Percentiles rank a stretch among this genome's conserved stretches.
Evolutionary conservation across 2,888 invertebrate genomes (phyloP).

Genomic region (Ormyrus labotus): DNA sequence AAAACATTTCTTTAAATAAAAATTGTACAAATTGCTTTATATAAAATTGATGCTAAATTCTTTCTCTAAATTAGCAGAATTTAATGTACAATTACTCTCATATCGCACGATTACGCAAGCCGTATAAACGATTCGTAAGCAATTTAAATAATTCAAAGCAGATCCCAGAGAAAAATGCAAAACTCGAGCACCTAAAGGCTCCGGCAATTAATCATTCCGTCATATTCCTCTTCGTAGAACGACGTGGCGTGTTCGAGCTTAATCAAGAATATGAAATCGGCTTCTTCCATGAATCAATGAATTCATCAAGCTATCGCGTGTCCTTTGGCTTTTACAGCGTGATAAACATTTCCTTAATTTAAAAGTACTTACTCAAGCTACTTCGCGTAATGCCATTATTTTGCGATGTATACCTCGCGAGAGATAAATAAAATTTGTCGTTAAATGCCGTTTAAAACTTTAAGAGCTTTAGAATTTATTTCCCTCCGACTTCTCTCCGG

Average conservation of each 20-base stretch:
- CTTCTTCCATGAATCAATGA: slow-evolving; percentile 42
- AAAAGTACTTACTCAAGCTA: not conserved
- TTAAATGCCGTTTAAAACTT: not conserved
- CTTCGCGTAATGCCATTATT: not conserved
- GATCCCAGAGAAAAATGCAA: not conserved
- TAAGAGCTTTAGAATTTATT: not conserved
- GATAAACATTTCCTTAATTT: slow-evolving; percentile 30
- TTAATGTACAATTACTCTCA: no score
- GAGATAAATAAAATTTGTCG: slow-evolving; percentile 12
- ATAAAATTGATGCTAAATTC: no score
- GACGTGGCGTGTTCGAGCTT: slow-evolving; percentile 33
- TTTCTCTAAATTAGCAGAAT: no score
- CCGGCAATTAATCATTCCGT: slow-evolving; percentile 42
- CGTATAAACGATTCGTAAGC: no score
- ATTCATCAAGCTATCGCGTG: slow-evolving; percentile 33
- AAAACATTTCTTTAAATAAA: no score
- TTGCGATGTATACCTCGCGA: not conserved
- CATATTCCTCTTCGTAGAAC: slow-evolving; percentile 37
- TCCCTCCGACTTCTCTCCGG: no score
- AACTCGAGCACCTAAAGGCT: not conserved
- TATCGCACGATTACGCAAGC: no score
- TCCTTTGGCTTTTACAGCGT: slow-evolving; percentile 14
- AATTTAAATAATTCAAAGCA: slow-evolving; percentile 34
- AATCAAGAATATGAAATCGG: slow-evolving; percentile 47
- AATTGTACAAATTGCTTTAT: no score